Evolutionary conservation across 2,113 vertebrate species (phyloP).

Genomic region (Hippoglossus stenolepis): DNA sequence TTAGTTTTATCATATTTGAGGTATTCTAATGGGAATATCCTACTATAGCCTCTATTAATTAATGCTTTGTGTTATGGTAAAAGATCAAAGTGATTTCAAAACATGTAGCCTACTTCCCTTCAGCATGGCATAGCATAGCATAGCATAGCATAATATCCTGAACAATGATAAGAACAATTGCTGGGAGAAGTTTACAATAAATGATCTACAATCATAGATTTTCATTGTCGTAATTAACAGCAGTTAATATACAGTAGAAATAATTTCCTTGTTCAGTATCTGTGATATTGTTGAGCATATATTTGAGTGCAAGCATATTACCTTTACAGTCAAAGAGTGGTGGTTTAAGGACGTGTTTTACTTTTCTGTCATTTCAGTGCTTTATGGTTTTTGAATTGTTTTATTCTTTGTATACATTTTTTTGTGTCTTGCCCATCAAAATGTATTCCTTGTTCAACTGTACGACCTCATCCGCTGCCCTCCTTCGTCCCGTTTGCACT

Average conservation of each 20-base stretch:
- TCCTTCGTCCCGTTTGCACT: slow-evolving; percentile 37
- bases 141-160: background rate
- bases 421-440: slow-evolving; percentile 10
- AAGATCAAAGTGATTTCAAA: background rate
- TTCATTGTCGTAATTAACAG: too few species aligned
- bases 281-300: background rate
- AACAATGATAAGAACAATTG: background rate
- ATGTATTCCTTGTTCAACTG: slow-evolving; percentile 12
- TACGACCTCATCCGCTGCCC: slow-evolving; percentile 16
- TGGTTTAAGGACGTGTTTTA: background rate
- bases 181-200: too few species aligned
- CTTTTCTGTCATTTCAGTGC: background rate
- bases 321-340: too few species aligned
- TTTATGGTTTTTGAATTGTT: slow-evolving; percentile 5
- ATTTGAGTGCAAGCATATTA: background rate
- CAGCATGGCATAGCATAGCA: background rate
- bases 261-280: background rate
- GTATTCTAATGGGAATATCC: background rate
- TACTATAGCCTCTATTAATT: background rate
- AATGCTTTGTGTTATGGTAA: background rate
- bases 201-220: too few species aligned
- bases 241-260: too few species aligned
- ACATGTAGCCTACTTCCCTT: background rate
- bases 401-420: background rate
- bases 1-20: too few species aligned